A percentile compares a stretch with the other conserved stretches of the same genome.
Conservation (phyloP, 2,888 invertebrate genomes). For the Epinotia brunnichana region DNA sequence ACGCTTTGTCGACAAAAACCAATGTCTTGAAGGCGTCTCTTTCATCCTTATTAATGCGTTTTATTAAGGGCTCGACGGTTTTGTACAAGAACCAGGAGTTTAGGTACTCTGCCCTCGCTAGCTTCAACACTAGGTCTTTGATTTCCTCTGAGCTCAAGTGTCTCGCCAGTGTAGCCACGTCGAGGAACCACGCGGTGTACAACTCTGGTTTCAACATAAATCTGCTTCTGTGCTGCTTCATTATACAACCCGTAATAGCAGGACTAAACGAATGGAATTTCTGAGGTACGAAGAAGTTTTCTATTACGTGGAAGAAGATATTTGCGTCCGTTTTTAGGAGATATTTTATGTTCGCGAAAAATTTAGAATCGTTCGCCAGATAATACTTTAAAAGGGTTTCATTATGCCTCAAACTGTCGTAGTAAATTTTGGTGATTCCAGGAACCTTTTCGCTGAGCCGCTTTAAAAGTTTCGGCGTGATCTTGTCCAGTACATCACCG, state of each 20-base stretch:
- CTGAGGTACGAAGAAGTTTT: slow-evolving; percentile 55
- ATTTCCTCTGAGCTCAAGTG: slow-evolving; percentile 58
- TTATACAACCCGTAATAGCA: slow-evolving; percentile 56
- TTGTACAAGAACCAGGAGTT: slow-evolving; percentile 58
- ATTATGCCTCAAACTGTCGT: slow-evolving; percentile 54
- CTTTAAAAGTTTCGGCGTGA: slow-evolving; percentile 60
- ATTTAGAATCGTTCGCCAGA: slow-evolving; percentile 48
- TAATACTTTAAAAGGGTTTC: slow-evolving; percentile 51
- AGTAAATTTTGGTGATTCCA: slow-evolving; percentile 58
- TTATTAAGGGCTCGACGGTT: slow-evolving; percentile 62
- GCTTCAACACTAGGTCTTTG: slow-evolving; percentile 55
- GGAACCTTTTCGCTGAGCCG: slow-evolving; percentile 61
- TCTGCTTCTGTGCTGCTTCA: slow-evolving; percentile 57
- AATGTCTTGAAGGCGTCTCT: slow-evolving; percentile 57
- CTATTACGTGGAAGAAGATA: slow-evolving; percentile 60
- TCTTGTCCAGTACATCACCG: slow-evolving; percentile 53
- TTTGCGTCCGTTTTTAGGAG: slow-evolving; percentile 59
- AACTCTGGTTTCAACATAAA: slow-evolving; percentile 60
- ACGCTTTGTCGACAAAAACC: slow-evolving; percentile 59
- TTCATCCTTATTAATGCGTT: slow-evolving; percentile 54
- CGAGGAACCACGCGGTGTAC: slow-evolving; percentile 58
- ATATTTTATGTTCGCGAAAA: slow-evolving; percentile 56
- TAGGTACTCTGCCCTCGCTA: slow-evolving; percentile 63
- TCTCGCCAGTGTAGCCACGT: slow-evolving; percentile 57
- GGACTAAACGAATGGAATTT: slow-evolving; percentile 50